phyloP scores from a whole-genome alignment of 2,888 invertebrate species.

The Schrankia costaestrigalis region DNA sequence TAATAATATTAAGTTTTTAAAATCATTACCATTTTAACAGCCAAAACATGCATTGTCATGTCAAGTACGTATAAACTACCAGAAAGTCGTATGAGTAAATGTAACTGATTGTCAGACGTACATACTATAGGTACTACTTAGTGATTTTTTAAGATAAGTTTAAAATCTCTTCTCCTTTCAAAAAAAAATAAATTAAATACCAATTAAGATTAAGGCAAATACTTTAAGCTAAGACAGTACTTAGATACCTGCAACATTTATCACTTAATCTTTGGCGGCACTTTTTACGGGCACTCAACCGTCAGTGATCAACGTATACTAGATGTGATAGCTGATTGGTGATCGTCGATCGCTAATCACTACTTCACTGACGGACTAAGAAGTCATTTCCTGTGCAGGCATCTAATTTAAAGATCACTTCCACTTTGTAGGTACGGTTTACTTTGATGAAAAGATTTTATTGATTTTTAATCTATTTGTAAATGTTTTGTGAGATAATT shows the following conservation, averaged over 20 bases:
- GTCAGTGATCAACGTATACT: conserved; percentile 62
- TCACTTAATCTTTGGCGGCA: conserved; percentile 40
- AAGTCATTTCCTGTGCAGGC: conserved; percentile 76
- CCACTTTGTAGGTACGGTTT: conserved; percentile 43
- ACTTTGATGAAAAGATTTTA: conserved; percentile 32
- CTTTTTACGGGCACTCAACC: conserved; percentile 58
- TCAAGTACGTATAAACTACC: too few species aligned
- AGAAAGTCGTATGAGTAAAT: too few species aligned
- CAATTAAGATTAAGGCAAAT: too few species aligned
- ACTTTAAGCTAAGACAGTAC: too few species aligned
- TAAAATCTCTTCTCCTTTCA: too few species aligned
- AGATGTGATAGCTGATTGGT: conserved; percentile 64
- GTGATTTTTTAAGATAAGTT: too few species aligned
- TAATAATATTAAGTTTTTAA: too few species aligned
- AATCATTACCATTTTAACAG: too few species aligned
- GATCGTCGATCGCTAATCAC: conserved; percentile 74
- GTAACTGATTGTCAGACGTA: too few species aligned
- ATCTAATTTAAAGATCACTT: conserved; percentile 77
- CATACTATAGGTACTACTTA: too few species aligned
- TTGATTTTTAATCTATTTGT: conserved; percentile 24
- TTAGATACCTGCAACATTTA: neutral
- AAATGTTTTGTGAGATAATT: conserved; percentile 3
- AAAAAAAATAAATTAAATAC: too few species aligned
- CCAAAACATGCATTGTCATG: too few species aligned
- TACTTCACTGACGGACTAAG: conserved; percentile 72